Evolutionary conservation across 2,888 invertebrate genomes (phyloP).

Genomic region (Tetanocera ferruginea): DNA sequence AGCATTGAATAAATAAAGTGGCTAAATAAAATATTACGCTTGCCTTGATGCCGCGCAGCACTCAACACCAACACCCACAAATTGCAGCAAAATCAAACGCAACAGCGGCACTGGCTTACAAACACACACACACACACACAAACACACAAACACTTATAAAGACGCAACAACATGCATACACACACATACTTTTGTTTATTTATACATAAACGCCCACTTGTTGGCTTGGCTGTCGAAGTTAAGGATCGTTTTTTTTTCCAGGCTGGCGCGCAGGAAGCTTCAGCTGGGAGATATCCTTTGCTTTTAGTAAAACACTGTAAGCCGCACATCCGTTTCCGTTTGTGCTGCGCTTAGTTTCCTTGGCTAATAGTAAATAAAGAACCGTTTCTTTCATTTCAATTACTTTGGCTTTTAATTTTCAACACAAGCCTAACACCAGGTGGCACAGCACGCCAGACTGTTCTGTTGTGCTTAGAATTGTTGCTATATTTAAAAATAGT

Average conservation of each 20-base stretch:
- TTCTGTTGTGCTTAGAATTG: neutral
- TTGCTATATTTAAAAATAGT: neutral
- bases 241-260: too few relatives aligned
- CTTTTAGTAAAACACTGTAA: slow-evolving; percentile 34
- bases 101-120: neutral
- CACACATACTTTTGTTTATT: neutral
- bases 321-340: slow-evolving; percentile 50
- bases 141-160: neutral
- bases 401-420: slow-evolving; percentile 2
- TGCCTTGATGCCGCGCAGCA: slow-evolving; percentile 44
- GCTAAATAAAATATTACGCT: slow-evolving; percentile 50
- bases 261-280: neutral
- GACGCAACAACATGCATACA: neutral
- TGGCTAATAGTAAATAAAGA: neutral
- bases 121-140: neutral
- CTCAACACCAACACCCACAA: slow-evolving; percentile 44
- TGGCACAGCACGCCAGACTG: neutral
- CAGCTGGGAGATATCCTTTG: neutral
- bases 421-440: neutral
- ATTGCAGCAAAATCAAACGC: neutral
- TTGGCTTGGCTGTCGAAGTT: neutral
- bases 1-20: slow-evolving; percentile 49
- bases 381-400: neutral
- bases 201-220: slow-evolving; percentile 9
- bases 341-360: slow-evolving; percentile 25